phyloP scores from a whole-genome alignment of 2,797 vertebrate species.

The Pachyuromys duprasi region DNA sequence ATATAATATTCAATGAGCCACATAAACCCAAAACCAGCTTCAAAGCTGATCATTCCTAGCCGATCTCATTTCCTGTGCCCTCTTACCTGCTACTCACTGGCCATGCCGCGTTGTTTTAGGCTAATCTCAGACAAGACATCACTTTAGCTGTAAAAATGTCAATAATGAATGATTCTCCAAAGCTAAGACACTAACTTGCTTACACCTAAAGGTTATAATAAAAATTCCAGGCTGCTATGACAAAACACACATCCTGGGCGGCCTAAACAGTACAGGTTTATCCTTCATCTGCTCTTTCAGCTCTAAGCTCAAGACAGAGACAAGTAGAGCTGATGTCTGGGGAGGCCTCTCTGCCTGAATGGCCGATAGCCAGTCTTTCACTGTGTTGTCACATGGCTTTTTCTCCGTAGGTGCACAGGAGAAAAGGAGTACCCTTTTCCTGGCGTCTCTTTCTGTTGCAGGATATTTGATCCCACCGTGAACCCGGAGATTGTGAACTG shows the following conservation, averaged over 20 bases:
- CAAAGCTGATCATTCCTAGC: not conserved
- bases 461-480: too few relatives aligned
- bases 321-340: not conserved
- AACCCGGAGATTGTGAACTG: too few relatives aligned
- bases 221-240: not conserved
- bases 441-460: not conserved
- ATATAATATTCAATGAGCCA: not conserved
- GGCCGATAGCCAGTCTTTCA: not conserved
- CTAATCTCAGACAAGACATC: not conserved
- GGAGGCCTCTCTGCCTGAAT: not conserved
- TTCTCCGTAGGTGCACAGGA: not conserved
- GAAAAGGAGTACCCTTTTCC: not conserved
- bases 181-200: constrained; percentile 4
- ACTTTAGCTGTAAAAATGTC: constrained; percentile 23
- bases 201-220: not conserved
- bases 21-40: not conserved
- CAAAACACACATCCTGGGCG: not conserved
- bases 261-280: not conserved
- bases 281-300: not conserved
- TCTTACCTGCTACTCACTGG: not conserved
- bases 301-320: not conserved
- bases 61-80: not conserved
- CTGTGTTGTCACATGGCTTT: not conserved
- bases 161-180: not conserved
- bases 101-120: not conserved